Conservation (phyloP, 2,113 vertebrate species). For the Lontra canadensis region DNA sequence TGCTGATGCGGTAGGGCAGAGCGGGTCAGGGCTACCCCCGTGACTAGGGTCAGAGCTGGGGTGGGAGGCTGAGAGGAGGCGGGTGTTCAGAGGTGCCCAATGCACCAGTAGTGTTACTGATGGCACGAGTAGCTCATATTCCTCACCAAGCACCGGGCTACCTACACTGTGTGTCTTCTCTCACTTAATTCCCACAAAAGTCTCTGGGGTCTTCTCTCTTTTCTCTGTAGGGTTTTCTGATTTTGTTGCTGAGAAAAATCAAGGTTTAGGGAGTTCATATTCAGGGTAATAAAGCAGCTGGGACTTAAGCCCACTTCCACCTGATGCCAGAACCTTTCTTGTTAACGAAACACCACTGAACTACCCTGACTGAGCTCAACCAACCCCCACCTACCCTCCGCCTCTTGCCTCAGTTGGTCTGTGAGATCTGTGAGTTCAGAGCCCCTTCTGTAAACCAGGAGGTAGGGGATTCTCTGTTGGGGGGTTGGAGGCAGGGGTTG, state of each 20-base stretch:
- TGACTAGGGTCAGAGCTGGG: background rate
- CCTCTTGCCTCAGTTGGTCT: background rate
- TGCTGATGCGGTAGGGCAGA: background rate
- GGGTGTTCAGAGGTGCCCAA: background rate
- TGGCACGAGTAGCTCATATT: background rate
- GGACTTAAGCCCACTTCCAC: background rate
- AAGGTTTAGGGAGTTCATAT: background rate
- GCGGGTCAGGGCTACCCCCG: too few relatives aligned
- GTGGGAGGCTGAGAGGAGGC: background rate
- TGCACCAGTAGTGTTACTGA: background rate
- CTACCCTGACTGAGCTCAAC: background rate
- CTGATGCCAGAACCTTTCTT: background rate
- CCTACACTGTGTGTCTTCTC: background rate
- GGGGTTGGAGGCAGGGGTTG: background rate
- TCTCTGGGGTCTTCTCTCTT: background rate
- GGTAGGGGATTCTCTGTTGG: background rate
- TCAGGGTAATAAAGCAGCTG: background rate
- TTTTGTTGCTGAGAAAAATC: constrained; percentile 30
- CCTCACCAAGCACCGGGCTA: background rate
- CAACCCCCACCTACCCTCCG: fast-evolving
- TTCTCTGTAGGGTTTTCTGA: background rate
- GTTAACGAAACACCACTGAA: background rate
- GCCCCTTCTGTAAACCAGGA: background rate
- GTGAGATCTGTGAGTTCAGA: background rate
- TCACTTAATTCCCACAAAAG: background rate